Conservation (phyloP, 2,888 invertebrate genomes). For the Xiphydria camelus region DNA sequence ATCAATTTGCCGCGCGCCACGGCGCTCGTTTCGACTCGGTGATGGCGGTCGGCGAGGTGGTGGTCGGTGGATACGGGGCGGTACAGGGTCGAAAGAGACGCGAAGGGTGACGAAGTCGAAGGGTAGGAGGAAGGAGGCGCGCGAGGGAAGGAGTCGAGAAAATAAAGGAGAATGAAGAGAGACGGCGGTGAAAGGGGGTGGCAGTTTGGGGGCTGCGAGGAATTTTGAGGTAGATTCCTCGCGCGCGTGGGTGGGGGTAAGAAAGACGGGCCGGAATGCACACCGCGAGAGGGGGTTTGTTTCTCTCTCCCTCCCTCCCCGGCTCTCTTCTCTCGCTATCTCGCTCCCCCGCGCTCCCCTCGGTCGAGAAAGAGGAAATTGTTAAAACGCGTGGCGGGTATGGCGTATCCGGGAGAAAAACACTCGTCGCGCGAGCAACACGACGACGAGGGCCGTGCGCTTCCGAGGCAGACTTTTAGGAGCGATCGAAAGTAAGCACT, state of each 20-base stretch:
- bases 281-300: constrained; percentile 13
- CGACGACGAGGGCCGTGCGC: no score
- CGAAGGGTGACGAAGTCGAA: constrained; percentile 11
- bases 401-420: no score
- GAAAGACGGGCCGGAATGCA: constrained; percentile 6
- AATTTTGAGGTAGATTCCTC: constrained; percentile 34
- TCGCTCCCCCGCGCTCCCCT: constrained; percentile 1
- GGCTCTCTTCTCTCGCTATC: background rate
- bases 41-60: background rate
- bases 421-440: no score
- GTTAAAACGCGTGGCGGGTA: constrained; percentile 35
- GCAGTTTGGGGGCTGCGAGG: constrained; percentile 20
- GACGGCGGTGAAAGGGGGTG: constrained; percentile 13
- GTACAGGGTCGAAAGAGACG: constrained; percentile 11
- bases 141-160: constrained; percentile 7
- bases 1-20: constrained; percentile 52
- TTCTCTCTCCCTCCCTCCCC: background rate
- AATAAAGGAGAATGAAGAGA: constrained; percentile 15
- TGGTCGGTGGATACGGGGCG: constrained; percentile 3
- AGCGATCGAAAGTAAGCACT: no score
- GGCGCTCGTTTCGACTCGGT: constrained; percentile 30
- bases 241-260: constrained; percentile 2
- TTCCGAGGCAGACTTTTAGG: no score
- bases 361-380: constrained; percentile 32
- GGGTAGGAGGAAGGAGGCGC: background rate